Conservation (phyloP, 2,797 vertebrate species). For the Clarias fuscus region DNA sequence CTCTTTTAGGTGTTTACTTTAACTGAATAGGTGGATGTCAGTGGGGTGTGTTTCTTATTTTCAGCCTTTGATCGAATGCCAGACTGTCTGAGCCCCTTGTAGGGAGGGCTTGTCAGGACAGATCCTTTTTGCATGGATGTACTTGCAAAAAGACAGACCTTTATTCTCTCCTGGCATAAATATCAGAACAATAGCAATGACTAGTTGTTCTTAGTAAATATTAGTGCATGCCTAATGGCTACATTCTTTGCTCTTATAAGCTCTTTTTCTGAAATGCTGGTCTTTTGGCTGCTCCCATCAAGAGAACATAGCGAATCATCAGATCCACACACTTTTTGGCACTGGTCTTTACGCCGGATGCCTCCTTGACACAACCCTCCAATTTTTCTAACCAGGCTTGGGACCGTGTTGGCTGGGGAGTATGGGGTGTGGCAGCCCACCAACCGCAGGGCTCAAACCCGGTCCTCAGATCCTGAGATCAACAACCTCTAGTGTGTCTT, state of each 20-base stretch:
- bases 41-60: conserved; percentile 51
- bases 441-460: too few species aligned
- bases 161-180: neutral
- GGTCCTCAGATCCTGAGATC: too few species aligned
- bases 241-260: conserved; percentile 49
- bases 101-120: conserved; percentile 51
- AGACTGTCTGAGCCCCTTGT: conserved; percentile 42
- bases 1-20: conserved; percentile 45
- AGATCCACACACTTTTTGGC: too few species aligned
- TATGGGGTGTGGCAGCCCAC: too few species aligned
- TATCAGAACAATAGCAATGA: conserved; percentile 35
- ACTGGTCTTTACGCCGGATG: too few species aligned
- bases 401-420: too few species aligned
- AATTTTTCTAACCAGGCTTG: too few species aligned
- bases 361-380: too few species aligned
- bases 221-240: conserved; percentile 26
- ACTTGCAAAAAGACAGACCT: conserved; percentile 62
- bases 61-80: conserved; percentile 55
- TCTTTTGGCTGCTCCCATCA: too few species aligned
- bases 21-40: conserved; percentile 50
- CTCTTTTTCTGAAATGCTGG: conserved; percentile 50
- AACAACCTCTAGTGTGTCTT: too few species aligned
- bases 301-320: too few species aligned
- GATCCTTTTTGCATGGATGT: conserved; percentile 52
- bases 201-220: conserved; percentile 18